Base-by-base conservation (phyloP, 2,113 vertebrate genomes). In the Lagopus muta region DNA sequence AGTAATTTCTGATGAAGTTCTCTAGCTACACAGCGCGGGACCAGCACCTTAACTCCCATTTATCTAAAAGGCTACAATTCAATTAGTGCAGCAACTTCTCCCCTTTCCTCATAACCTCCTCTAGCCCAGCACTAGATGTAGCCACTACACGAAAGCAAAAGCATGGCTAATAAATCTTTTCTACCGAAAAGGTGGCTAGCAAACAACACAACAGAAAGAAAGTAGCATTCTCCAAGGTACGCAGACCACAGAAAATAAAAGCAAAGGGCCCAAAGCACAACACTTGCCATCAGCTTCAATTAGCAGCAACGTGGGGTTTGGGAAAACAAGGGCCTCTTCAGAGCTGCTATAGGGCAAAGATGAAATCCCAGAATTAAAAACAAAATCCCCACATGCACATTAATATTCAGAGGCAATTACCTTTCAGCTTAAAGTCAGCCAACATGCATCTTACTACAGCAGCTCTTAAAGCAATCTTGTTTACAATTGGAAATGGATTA, bases 321-420 rank as follows among this genome's bases (percentile, higher is more conserved):
- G 88, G 90, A 94, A 96, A 95, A 89, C 70, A 88, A 92, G 73
- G 79, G 76, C 57, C 88, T 95, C 91, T 94, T 88, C 90, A 90
- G 93, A 91, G 82, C 82, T 88, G 69, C 94, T 92, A 81, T 45
- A 94, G 82, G 85, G 90, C 88, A 97, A 90, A 95, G 83, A 95
- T 48, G 80, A 95, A 96, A 95, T 94, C 77, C 91, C 91, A 88
- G 92, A 91, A 96, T 95, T 92, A 95, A 95, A 94, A 89, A 81
- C 88, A 92, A 96, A 92, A 92, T 92, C 86, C 93, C 90, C 88
- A 96, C 92, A 86, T 69, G 83, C 57, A 90, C 71, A 96, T 95
- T 89, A 96, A 96, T 95, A 96, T 96, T 96, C 92, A 93, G 93
- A 94, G 90, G 93, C 94, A 97, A 96, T 95, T 94, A 90, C 94